A percentile compares a stretch with the other conserved stretches of the same genome.
Evolutionary conservation across 2,888 invertebrate genomes (phyloP).

Genomic region (Meghimatium bilineatum): DNA sequence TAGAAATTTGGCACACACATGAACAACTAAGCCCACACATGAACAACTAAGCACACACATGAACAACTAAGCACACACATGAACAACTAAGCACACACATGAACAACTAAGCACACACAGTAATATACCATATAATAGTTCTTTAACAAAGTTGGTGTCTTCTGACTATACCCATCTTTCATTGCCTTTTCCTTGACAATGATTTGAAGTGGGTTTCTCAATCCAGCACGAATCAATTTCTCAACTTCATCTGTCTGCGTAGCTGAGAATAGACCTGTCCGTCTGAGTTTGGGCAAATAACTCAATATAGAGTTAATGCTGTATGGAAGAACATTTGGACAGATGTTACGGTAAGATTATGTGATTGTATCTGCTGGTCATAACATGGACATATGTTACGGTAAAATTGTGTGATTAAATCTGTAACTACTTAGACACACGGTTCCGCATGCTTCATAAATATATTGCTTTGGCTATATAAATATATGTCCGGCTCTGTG

Average conservation of each 20-base stretch:
- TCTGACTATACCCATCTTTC: conserved; percentile 58
- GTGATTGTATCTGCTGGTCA: no score
- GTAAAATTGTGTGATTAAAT: no score
- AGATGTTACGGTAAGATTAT: not conserved
- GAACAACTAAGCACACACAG: not conserved
- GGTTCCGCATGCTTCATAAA: no score
- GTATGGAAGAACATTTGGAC: not conserved
- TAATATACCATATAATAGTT: conserved; percentile 85
- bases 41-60: no score
- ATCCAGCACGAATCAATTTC: conserved; percentile 92
- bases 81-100: no score
- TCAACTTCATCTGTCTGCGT: conserved; percentile 85
- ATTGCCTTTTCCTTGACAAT: conserved; percentile 90
- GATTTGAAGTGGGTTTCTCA: conserved; percentile 93
- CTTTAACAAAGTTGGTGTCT: conserved; percentile 79
- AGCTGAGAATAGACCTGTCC: conserved; percentile 89
- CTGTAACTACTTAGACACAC: no score
- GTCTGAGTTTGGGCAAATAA: conserved; percentile 92
- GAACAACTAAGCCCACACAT: no score
- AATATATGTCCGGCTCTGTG: no score
- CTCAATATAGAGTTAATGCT: conserved; percentile 91
- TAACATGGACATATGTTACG: no score
- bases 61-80: no score
- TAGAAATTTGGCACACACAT: no score
- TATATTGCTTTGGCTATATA: no score